Evolutionary conservation across 2,797 vertebrate species (phyloP).

Genomic region (Aphelocoma californica): DNA sequence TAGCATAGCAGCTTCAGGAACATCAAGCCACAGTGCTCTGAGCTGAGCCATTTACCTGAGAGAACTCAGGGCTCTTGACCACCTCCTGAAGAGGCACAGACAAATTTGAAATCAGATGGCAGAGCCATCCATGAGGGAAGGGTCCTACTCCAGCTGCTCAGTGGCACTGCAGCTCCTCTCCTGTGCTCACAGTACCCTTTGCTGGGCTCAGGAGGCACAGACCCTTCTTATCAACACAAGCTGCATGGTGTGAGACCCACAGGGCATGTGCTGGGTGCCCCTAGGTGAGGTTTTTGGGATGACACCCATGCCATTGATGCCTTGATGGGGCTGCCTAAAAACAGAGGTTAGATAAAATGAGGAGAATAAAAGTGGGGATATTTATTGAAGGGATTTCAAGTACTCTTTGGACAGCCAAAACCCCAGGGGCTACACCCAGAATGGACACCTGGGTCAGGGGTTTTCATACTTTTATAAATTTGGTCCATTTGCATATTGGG

Average conservation of each 20-base stretch:
- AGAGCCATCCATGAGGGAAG: background rate
- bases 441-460: fast-evolving
- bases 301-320: background rate
- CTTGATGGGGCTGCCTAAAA: background rate
- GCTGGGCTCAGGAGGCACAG: background rate
- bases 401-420: background rate
- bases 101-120: background rate
- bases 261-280: background rate
- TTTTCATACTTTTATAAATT: background rate
- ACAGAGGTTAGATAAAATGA: background rate
- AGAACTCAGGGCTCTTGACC: background rate
- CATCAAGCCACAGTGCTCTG: background rate
- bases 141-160: background rate
- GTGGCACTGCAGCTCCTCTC: background rate
- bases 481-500: background rate
- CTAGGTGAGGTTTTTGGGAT: background rate
- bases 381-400: background rate
- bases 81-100: background rate
- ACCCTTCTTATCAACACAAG: background rate
- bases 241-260: background rate
- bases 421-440: background rate
- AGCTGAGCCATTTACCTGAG: slow-evolving; percentile 1
- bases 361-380: background rate
- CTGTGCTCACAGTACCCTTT: background rate
- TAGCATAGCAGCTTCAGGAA: slow-evolving; percentile 20